phyloP scores from a whole-genome alignment of 1,140 invertebrate species.

The Microplitis demolitor region DNA sequence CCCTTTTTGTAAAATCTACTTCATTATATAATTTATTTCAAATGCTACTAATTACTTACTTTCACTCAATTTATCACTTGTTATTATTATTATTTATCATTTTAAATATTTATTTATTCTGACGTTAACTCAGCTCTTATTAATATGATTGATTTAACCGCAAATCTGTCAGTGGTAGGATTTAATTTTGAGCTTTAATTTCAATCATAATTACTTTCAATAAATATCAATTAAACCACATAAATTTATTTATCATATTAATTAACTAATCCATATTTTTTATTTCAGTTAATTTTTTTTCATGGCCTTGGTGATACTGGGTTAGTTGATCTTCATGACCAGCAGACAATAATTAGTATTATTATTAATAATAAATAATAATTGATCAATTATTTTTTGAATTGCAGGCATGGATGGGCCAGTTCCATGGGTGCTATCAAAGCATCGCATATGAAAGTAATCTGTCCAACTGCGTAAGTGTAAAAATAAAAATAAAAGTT shows the following conservation, averaged over 20 bases:
- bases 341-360: not conserved
- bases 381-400: not conserved
- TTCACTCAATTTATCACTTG: not conserved
- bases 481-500: not conserved
- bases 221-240: no score
- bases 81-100: not conserved
- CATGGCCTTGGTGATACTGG: conserved; percentile 65
- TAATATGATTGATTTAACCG: no score
- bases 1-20: not conserved
- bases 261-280: conserved; percentile 17
- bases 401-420: conserved; percentile 90
- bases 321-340: conserved; percentile 43
- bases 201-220: no score
- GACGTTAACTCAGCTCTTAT: no score
- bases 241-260: not conserved
- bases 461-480: conserved; percentile 90
- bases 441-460: conserved; percentile 85
- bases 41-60: not conserved
- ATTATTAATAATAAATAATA: conserved; percentile 3
- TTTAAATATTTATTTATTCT: not conserved
- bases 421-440: conserved; percentile 79
- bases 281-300: conserved; percentile 63
- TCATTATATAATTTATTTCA: conserved; percentile 27
- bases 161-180: no score
- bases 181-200: not conserved